Conservation (phyloP, 2,113 vertebrate species). For the Lethenteron camtschaticum region DNA sequence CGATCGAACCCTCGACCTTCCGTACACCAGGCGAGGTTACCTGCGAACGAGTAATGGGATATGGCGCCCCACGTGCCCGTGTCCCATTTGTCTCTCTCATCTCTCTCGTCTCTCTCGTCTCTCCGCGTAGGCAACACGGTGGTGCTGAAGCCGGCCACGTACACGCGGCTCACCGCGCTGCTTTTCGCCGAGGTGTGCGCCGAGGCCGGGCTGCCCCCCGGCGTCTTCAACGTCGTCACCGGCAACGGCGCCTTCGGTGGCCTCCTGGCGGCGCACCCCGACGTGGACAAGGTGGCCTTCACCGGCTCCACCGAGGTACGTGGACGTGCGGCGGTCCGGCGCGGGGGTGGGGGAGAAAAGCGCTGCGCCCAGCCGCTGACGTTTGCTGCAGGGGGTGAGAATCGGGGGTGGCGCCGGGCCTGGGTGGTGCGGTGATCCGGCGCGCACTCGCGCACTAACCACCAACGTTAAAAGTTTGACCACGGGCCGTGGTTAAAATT, state of each 20-base stretch:
- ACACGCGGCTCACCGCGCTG: constrained; percentile 15
- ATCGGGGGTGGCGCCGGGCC: neutral
- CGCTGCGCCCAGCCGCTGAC: rapidly evolving
- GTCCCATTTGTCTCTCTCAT: neutral
- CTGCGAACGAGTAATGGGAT: no score
- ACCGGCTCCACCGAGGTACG: constrained; percentile 21
- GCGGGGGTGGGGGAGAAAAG: no score
- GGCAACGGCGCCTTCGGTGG: constrained; percentile 15
- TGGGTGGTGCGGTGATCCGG: no score
- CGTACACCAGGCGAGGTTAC: no score
- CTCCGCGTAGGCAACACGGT: constrained; percentile 20
- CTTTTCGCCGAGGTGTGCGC: constrained; percentile 23
- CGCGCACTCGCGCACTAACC: no score
- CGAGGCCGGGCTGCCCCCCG: constrained; percentile 17
- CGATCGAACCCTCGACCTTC: no score
- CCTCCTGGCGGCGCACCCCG: constrained; percentile 14
- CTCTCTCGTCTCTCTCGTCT: no score
- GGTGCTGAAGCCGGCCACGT: constrained; percentile 16
- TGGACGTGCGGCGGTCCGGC: no score
- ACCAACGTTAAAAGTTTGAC: no score
- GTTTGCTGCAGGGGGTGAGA: rapidly evolving
- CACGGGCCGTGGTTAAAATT: no score
- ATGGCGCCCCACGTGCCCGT: no score
- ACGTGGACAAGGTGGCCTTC: constrained; percentile 20
- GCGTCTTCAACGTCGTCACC: constrained; percentile 21